A percentile compares a stretch with the other conserved stretches of the same genome.
Conservation (phyloP, 2,113 vertebrate species). For the Penelope pileata region DNA sequence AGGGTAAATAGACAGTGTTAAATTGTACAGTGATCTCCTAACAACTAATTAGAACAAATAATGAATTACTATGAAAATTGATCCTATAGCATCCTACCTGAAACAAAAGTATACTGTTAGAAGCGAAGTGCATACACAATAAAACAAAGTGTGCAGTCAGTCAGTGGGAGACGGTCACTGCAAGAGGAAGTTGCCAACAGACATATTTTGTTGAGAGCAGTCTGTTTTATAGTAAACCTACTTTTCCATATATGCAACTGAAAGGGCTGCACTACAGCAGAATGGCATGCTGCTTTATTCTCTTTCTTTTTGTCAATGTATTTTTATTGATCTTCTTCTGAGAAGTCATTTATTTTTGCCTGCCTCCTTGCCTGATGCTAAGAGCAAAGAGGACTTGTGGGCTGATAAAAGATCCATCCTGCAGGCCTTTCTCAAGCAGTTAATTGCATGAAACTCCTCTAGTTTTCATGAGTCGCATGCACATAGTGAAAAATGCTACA, state of each 20-base stretch:
- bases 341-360: not conserved
- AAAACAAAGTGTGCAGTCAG: not conserved
- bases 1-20: not conserved
- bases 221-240: not conserved
- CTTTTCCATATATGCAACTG: not conserved
- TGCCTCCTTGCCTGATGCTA: not conserved
- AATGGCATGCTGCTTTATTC: not conserved
- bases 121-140: not conserved
- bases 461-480: not conserved
- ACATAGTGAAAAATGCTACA: not conserved
- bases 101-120: not conserved
- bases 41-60: not conserved
- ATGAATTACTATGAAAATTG: not conserved
- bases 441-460: not conserved
- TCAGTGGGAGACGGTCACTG: not conserved
- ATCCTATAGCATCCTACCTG: not conserved
- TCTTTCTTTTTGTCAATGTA: not conserved
- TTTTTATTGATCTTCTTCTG: not conserved
- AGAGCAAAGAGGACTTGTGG: not conserved
- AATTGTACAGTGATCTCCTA: not conserved
- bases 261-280: not conserved
- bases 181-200: not conserved
- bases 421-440: not conserved
- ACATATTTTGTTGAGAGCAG: not conserved
- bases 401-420: not conserved